Evolutionary conservation across 1,140 invertebrate species (phyloP), one percentile per base, ranked within the genome.

Genomic region (Hylaeus volcanicus): DNA sequence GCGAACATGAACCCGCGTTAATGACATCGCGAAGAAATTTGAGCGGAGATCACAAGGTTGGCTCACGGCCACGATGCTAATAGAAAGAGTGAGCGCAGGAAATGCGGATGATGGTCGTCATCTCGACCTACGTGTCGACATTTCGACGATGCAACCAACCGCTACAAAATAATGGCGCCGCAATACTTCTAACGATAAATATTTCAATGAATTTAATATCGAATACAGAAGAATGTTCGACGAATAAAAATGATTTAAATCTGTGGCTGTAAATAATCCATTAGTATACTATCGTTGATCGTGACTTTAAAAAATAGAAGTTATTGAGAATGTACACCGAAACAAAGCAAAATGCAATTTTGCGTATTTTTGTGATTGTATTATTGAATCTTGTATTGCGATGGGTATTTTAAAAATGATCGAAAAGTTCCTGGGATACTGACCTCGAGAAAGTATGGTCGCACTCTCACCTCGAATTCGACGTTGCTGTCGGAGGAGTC

Each of bases 1-100:
- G 56, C 53, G 79, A 61, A 83, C 68, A 61, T 41, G 74, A 73
- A 83, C 58, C 11, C 41, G 58, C 56, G 68, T 79, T 79, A 83
- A 83, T 74, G 70, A 84, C 81, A 78, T 65, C 45, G 82, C 12
- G 48, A 45, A 66, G 71, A 83, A 85, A 85, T 85, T 85, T 77
- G 69, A 82, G n/a, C 58, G 3, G 39, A 51, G 78, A 64, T 84
- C 82, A 72, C 55, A 81, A 68, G 71, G 43, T 76, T 85, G 83
- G 82, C 83, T 53, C 61, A n/a, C 8, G 56, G 83, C 77, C 83
- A 85, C 63, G 81, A 61, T 71, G 51, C 66, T 63, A 81, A 85
- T 85, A 79, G 82, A 75, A 85, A 55, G 64, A 76, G 72, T 56
- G 37, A 43, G 41, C 15, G 71, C 65, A 75, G 82, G 68, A 85